Percentiles rank a stretch among this genome's conserved stretches.
Conservation (phyloP, 2,113 vertebrate species). For the Brienomyrus brachyistius region DNA sequence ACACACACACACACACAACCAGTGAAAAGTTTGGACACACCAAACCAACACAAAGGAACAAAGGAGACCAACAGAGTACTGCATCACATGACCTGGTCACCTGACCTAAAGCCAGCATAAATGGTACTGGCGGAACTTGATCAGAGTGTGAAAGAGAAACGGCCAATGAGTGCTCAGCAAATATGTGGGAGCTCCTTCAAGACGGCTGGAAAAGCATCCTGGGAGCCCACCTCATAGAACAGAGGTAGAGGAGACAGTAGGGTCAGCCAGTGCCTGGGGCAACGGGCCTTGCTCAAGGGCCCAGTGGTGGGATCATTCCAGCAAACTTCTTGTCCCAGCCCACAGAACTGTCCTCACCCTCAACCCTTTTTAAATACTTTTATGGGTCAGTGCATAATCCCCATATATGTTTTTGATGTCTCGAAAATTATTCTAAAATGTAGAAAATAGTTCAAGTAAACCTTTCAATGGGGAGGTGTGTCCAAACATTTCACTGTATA, state of each 20-base stretch:
- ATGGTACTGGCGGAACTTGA: background rate
- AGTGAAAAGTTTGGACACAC: background rate
- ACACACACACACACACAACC: background rate
- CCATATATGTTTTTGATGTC: background rate
- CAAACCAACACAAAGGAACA: background rate
- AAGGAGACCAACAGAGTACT: background rate
- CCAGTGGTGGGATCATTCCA: background rate
- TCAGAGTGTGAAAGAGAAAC: background rate
- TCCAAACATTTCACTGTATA: background rate
- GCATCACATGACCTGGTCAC: background rate
- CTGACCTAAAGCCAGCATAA: background rate
- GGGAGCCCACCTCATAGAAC: background rate
- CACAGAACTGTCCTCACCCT: background rate
- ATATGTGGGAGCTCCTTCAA: background rate
- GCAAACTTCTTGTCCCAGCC: background rate
- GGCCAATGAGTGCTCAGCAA: background rate
- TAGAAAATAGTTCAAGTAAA: background rate
- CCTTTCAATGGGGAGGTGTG: background rate
- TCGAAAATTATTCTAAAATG: background rate
- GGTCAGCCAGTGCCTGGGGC: background rate
- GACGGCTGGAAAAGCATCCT: background rate
- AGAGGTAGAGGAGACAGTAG: background rate
- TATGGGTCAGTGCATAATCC: background rate
- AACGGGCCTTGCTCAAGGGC: background rate
- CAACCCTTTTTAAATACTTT: background rate